Evolutionary conservation across 2,888 invertebrate species (phyloP).

Genomic region (Gymnoscelis rufifasciata): DNA sequence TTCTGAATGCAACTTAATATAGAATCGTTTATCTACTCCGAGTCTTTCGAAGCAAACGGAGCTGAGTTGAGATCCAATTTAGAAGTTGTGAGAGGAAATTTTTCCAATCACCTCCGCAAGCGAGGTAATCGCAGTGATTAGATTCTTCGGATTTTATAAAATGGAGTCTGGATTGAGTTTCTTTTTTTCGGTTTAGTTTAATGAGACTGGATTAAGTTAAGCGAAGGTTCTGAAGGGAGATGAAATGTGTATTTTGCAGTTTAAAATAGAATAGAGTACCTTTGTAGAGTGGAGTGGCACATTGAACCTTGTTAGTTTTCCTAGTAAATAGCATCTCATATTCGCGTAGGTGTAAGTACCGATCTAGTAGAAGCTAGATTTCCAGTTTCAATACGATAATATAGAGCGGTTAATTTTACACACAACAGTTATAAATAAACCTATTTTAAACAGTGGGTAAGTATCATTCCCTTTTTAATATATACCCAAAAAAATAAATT

Average conservation of each 20-base stretch:
- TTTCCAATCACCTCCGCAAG: conserved; percentile 68
- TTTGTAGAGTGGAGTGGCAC: too few species aligned
- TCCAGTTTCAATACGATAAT: too few species aligned
- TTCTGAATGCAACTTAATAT: conserved; percentile 43
- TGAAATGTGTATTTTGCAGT: background rate
- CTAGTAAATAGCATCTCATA: too few species aligned
- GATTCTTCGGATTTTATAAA: conserved; percentile 35
- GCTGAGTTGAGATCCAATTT: conserved; percentile 70
- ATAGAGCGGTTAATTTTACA: too few species aligned
- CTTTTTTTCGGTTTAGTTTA: conserved; percentile 21
- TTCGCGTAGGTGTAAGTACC: too few species aligned
- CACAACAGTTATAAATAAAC: too few species aligned
- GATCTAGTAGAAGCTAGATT: too few species aligned
- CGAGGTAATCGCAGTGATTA: conserved; percentile 65
- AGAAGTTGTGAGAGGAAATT: conserved; percentile 71
- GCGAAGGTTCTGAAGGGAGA: background rate
- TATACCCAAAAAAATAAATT: too few species aligned
- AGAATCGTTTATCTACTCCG: conserved; percentile 67
- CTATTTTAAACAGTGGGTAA: too few species aligned
- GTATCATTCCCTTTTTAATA: too few species aligned
- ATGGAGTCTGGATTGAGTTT: conserved; percentile 4
- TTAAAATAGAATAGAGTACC: too few species aligned
- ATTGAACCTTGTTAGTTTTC: too few species aligned
- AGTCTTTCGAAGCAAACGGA: conserved; percentile 61
- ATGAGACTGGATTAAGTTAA: conserved; percentile 9